Percentiles rank a stretch among this genome's conserved stretches.
These are phyloP conservation scores for Sialia sialis DNA, from an alignment of 2,113 vertebrate genomes.

Conservation along the genomic window DNA sequence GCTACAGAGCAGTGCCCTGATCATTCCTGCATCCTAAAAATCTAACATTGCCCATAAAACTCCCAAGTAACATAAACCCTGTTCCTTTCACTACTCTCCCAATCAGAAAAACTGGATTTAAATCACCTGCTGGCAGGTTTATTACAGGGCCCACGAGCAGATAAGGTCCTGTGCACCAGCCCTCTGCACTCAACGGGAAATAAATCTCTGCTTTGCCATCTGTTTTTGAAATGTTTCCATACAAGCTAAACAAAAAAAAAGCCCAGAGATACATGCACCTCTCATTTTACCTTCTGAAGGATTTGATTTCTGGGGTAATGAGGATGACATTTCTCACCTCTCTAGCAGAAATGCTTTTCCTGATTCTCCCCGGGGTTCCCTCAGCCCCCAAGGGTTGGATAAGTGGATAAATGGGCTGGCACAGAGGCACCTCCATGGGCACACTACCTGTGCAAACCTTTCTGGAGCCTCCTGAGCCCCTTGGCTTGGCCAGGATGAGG, in stretches of 20 bases:
- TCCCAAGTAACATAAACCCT: conserved; percentile 27
- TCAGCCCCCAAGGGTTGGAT: accelerated
- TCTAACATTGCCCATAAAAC: conserved; percentile 5
- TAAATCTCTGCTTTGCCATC: conserved; percentile 53
- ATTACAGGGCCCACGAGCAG: conserved; percentile 45
- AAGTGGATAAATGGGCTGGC: neutral
- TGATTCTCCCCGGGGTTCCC: neutral
- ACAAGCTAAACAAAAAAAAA: neutral
- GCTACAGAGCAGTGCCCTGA: neutral
- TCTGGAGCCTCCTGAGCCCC: neutral
- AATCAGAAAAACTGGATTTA: conserved; percentile 44
- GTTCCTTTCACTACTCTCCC: conserved; percentile 12
- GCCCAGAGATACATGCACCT: neutral
- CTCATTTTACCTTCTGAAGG: neutral
- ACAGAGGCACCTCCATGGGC: neutral
- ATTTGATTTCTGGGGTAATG: neutral
- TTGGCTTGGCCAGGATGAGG: neutral
- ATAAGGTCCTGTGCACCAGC: conserved; percentile 54
- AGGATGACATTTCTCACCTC: neutral
- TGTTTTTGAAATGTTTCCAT: conserved; percentile 18
- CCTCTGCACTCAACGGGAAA: conserved; percentile 10
- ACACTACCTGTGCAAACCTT: neutral
- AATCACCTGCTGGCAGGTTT: conserved; percentile 64
- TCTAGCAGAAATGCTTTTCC: neutral
- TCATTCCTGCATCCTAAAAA: conserved; percentile 8